These are phyloP conservation scores for Ericerus pela DNA, from an alignment of 1,140 invertebrate genomes.

Conservation along the genomic window DNA sequence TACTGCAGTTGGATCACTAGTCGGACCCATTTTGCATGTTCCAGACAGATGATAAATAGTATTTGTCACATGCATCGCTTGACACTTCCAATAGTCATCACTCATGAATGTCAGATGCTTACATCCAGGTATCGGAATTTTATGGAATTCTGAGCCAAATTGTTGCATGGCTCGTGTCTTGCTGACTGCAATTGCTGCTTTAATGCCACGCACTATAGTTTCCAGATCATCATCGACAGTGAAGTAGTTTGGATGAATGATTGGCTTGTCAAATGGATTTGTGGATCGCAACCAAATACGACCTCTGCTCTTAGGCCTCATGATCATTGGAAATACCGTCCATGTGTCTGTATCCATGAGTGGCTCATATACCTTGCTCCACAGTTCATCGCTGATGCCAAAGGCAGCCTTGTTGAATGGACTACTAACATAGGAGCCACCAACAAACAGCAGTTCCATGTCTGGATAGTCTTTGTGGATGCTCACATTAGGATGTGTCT, in stretches of 20 bases:
- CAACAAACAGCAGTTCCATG: constrained; percentile 30
- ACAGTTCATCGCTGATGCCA: background rate
- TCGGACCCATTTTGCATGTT: constrained; percentile 50
- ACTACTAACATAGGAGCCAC: constrained; percentile 6
- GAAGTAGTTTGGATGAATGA: constrained; percentile 57
- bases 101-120: constrained; percentile 36
- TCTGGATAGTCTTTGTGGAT: constrained; percentile 20
- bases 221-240: constrained; percentile 26
- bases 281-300: constrained; percentile 36
- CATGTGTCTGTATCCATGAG: background rate
- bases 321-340: constrained; percentile 21
- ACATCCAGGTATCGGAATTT: constrained; percentile 33
- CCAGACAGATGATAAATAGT: constrained; percentile 38
- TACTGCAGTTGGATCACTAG: constrained; percentile 37
- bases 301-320: constrained; percentile 36
- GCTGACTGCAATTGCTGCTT: constrained; percentile 44
- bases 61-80: constrained; percentile 33
- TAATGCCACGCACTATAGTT: constrained; percentile 46
- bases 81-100: constrained; percentile 51
- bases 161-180: constrained; percentile 45
- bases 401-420: constrained; percentile 1
- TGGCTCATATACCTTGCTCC: background rate
- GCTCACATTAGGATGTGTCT: background rate
- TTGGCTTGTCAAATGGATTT: constrained; percentile 44
- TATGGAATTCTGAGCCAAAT: constrained; percentile 39